Evolutionary conservation across 1,140 invertebrate species (phyloP), one percentile per base, ranked within the genome.

Genomic region (Eueides isabella): DNA sequence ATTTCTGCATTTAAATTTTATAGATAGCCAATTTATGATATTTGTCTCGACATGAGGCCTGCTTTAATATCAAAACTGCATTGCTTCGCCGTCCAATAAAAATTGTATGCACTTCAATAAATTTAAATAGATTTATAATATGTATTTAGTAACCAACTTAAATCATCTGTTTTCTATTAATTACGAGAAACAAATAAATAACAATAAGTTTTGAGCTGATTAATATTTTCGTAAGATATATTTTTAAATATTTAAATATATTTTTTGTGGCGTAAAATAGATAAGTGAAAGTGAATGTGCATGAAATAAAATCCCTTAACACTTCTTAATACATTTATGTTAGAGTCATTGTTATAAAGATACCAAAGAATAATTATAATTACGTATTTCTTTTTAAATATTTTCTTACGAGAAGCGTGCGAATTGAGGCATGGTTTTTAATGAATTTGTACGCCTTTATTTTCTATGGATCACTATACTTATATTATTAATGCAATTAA

Each of bases 81-180:
- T 81, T 82, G 86, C 86, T 88, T 88, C 85, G 85, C 86, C 86
- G 86, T 88, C 86, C 86, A 88, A 81, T 82, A 77, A 76, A 77
- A 74, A 77, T 74, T 71, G 44, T 75, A 75, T 72, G 72, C 78
- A 76, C 75, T 76, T 76, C 78, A 64, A 65, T 72, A 65, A 65
- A 28, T 16, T 70, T 74, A 70, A 74, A 70, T 74, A 74, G 23
- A 14, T 74, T 61, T 63, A 63, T 30, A 30, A 31, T 23, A 23
- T 55, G 23, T 55, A 55, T 55, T 23, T 55, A 55, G 19, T 23
- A 55, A 23, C 23, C 11, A 55, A 55, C 48, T 2, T 26, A 23
- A 55, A 55, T 23, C 48, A 14, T 55, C 61, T 63, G 26, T 63
- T 63, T 63, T 63, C 61, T 63, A 30, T 30, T 14, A 63, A 30